Percentiles rank a stretch among this genome's conserved stretches.
phyloP scores from a whole-genome alignment of 2,888 invertebrate species.

The Eilema sororculum region DNA sequence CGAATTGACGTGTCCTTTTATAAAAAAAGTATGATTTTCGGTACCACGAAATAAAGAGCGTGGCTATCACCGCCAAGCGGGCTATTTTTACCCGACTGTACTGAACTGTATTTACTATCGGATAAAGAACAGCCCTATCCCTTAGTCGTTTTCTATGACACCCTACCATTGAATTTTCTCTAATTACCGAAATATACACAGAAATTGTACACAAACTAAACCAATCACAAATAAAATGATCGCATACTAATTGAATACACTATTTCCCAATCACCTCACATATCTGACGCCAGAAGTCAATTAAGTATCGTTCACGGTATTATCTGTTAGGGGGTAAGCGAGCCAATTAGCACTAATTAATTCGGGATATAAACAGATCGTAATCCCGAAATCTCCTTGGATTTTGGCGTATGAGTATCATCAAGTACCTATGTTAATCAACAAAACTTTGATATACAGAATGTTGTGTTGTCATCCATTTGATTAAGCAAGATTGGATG shows the following conservation, averaged over 20 bases:
- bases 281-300: constrained; percentile 40
- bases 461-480: neutral
- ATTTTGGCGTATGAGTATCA: constrained; percentile 37
- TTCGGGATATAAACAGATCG: constrained; percentile 49
- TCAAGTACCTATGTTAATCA: constrained; percentile 24
- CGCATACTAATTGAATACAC: constrained; percentile 28
- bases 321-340: constrained; percentile 45
- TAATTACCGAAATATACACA: too few relatives aligned
- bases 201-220: neutral
- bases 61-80: too few relatives aligned
- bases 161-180: too few relatives aligned
- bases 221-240: constrained; percentile 23
- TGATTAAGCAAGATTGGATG: neutral
- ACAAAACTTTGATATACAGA: constrained; percentile 24
- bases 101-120: too few relatives aligned
- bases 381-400: constrained; percentile 44
- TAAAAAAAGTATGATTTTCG: too few relatives aligned
- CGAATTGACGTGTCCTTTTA: too few relatives aligned
- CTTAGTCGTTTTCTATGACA: too few relatives aligned
- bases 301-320: constrained; percentile 47
- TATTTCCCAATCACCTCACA: constrained; percentile 32
- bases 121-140: too few relatives aligned
- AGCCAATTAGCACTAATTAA: constrained; percentile 53
- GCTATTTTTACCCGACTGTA: too few relatives aligned
- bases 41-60: too few relatives aligned